Percentiles rank a stretch among this genome's conserved stretches.
These are phyloP conservation scores for Fratercula arctica DNA, from an alignment of 2,797 vertebrate genomes.

Conservation along the genomic window DNA sequence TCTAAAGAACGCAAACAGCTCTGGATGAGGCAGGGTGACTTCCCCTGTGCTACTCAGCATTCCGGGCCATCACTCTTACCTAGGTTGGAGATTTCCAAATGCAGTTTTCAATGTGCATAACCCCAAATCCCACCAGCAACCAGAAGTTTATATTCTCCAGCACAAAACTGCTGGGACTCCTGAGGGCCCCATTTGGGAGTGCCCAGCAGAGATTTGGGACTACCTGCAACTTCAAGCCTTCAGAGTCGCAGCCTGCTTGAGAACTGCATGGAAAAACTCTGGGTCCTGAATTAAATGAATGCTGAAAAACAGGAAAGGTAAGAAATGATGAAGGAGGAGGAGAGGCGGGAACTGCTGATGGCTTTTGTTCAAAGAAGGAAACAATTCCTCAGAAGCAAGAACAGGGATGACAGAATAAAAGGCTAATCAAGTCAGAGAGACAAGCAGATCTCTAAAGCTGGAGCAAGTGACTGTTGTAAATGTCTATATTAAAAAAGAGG, in stretches of 20 bases:
- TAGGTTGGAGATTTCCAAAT: neutral
- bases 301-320: slow-evolving; percentile 62
- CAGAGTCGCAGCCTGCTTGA: neutral
- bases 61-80: neutral
- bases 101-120: neutral
- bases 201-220: neutral
- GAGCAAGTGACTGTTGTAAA: slow-evolving; percentile 37
- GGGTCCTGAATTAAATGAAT: slow-evolving; percentile 34
- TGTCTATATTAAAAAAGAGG: slow-evolving; percentile 20
- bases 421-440: slow-evolving; percentile 16
- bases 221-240: neutral
- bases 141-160: neutral
- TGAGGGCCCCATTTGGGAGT: neutral
- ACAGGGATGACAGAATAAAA: slow-evolving; percentile 37
- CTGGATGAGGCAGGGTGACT: neutral
- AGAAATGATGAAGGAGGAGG: slow-evolving; percentile 33
- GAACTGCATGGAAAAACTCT: slow-evolving; percentile 14
- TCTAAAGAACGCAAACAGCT: neutral
- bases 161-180: neutral
- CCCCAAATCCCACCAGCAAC: neutral
- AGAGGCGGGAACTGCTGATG: neutral
- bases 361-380: slow-evolving; percentile 63
- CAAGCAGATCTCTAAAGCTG: slow-evolving; percentile 23
- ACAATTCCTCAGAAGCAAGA: slow-evolving; percentile 23
- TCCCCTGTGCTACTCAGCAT: neutral